Percentiles rank a stretch among this genome's conserved stretches.
These are phyloP conservation scores for Xerus rutilus DNA, from an alignment of 2,797 vertebrate species.

Conservation along the genomic window DNA sequence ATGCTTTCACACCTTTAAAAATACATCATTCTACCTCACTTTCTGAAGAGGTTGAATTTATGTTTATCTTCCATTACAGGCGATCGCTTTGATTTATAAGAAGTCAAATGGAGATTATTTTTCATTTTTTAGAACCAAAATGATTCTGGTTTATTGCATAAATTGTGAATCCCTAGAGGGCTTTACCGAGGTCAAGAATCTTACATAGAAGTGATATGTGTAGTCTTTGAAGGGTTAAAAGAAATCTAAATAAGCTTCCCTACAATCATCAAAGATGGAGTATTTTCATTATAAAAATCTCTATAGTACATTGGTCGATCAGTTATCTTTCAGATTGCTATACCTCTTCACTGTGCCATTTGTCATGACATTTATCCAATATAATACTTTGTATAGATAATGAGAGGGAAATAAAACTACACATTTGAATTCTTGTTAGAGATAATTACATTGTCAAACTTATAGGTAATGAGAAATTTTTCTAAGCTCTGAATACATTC, in stretches of 20 bases:
- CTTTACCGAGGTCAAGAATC: background rate
- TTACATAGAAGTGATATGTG: background rate
- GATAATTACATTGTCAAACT: conserved; percentile 50
- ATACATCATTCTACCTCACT: conserved; percentile 55
- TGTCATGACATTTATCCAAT: conserved; percentile 52
- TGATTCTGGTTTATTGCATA: background rate
- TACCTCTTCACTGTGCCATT: conserved; percentile 34
- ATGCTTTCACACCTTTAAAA: conserved; percentile 33
- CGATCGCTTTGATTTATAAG: conserved; percentile 49
- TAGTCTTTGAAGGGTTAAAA: background rate
- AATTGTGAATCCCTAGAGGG: conserved; percentile 13
- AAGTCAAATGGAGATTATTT: conserved; percentile 59
- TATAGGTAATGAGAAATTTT: conserved; percentile 58
- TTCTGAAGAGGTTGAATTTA: conserved; percentile 71
- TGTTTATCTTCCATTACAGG: conserved; percentile 48
- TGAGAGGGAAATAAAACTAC: conserved; percentile 36
- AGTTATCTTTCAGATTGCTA: background rate
- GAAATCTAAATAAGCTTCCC: background rate
- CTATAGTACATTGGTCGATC: background rate
- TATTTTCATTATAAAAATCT: background rate
- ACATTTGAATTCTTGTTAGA: conserved; percentile 31
- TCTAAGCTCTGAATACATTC: background rate
- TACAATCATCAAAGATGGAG: background rate
- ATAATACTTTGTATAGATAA: conserved; percentile 5
- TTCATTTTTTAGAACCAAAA: conserved; percentile 42